Evolutionary conservation across 2,797 vertebrate genomes (phyloP).

Genomic region (Sarcoramphus papa): DNA sequence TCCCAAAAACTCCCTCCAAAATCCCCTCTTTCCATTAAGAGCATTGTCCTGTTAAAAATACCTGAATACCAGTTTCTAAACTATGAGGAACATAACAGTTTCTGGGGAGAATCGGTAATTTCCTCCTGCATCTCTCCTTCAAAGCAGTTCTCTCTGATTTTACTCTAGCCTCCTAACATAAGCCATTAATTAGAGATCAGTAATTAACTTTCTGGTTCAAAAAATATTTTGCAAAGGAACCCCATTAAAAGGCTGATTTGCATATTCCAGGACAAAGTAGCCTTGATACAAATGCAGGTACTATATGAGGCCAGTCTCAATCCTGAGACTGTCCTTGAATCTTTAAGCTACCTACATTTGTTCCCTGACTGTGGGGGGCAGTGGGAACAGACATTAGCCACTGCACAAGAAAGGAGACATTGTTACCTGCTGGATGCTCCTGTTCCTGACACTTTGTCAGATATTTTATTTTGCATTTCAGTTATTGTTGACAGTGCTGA

Average conservation of each 20-base stretch:
- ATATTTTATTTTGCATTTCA: neutral
- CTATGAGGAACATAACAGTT: neutral
- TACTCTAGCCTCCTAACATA: slow-evolving; percentile 46
- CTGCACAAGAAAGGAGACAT: rapidly evolving
- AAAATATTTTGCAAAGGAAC: slow-evolving; percentile 67
- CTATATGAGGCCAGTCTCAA: neutral
- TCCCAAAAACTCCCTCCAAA: neutral
- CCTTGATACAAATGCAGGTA: neutral
- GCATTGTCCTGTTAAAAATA: neutral
- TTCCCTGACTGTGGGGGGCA: neutral
- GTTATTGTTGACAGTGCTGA: neutral
- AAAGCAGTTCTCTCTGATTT: slow-evolving; percentile 31
- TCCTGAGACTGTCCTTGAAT: neutral
- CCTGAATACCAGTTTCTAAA: neutral
- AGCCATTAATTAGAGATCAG: slow-evolving; percentile 69
- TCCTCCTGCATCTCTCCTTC: slow-evolving; percentile 12
- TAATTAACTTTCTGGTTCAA: slow-evolving; percentile 75
- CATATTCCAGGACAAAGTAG: slow-evolving; percentile 34
- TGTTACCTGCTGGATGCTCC: neutral
- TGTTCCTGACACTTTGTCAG: neutral
- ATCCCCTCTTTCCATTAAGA: neutral
- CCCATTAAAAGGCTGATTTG: slow-evolving; percentile 61
- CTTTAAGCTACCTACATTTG: rapidly evolving
- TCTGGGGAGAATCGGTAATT: neutral
- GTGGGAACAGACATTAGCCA: neutral